These are phyloP conservation scores for Bombyx mori DNA, from an alignment of 1,140 invertebrate genomes.

Conservation along the genomic window DNA sequence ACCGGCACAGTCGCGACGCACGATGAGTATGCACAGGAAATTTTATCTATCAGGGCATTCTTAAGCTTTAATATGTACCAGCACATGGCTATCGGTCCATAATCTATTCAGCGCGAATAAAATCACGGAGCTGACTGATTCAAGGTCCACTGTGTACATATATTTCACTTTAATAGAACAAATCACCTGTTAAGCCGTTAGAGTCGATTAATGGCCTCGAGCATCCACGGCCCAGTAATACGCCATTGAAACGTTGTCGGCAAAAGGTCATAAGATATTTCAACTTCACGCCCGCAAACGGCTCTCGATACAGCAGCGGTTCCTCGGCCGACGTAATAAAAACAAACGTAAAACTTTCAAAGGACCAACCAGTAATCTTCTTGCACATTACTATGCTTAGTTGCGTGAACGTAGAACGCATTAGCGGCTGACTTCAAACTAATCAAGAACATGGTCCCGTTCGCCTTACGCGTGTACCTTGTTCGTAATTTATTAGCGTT, in stretches of 20 bases:
- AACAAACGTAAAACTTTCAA: slow-evolving; percentile 1
- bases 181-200: slow-evolving; percentile 5
- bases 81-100: too few relatives aligned
- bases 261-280: slow-evolving; percentile 12
- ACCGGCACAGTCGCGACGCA: too few relatives aligned
- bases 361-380: slow-evolving; percentile 3
- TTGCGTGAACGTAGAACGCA: slow-evolving; percentile 33
- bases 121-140: too few relatives aligned
- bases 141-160: too few relatives aligned
- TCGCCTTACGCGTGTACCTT: slow-evolving; percentile 56
- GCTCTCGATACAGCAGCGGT: slow-evolving; percentile 9
- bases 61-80: too few relatives aligned
- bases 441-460: slow-evolving; percentile 59
- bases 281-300: slow-evolving; percentile 10
- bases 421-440: slow-evolving; percentile 64
- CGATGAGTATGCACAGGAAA: too few relatives aligned
- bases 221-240: background rate
- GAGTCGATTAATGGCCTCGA: slow-evolving; percentile 3
- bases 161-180: background rate
- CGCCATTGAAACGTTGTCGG: slow-evolving; percentile 4
- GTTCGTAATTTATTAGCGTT: slow-evolving; percentile 69
- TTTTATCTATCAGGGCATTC: too few relatives aligned
- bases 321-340: background rate
- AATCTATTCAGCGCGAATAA: too few relatives aligned
- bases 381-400: slow-evolving; percentile 12